phyloP scores from a whole-genome alignment of 2,113 vertebrate genomes.

The Odontesthes bonariensis region DNA sequence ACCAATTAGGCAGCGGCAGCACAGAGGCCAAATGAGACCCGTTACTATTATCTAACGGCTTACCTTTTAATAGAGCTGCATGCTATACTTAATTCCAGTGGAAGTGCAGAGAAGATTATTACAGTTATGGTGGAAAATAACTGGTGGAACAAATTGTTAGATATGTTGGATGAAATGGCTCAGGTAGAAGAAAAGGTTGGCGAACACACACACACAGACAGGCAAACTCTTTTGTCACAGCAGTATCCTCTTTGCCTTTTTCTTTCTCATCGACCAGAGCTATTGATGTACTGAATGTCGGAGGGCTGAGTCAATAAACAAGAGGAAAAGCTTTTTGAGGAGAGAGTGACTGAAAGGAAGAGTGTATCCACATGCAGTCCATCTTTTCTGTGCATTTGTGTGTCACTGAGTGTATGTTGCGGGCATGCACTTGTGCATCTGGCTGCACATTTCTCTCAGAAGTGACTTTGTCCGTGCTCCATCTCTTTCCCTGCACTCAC shows the following conservation, averaged over 20 bases:
- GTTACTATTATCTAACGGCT: slow-evolving; percentile 39
- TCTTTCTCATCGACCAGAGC: slow-evolving; percentile 60
- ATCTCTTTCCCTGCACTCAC: slow-evolving; percentile 44
- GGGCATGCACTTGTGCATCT: background rate
- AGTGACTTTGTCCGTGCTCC: slow-evolving; percentile 21
- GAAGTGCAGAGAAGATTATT: slow-evolving; percentile 41
- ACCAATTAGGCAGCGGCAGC: slow-evolving; percentile 38
- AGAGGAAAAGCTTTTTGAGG: slow-evolving; percentile 70
- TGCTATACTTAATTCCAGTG: slow-evolving; percentile 11
- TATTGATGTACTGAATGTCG: slow-evolving; percentile 68
- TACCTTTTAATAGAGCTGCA: slow-evolving; percentile 25
- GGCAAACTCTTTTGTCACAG: slow-evolving; percentile 25
- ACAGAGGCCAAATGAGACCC: slow-evolving; percentile 46
- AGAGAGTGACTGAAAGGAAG: slow-evolving; percentile 43
- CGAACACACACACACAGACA: slow-evolving; percentile 10
- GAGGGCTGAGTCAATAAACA: slow-evolving; percentile 71
- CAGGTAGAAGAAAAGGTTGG: slow-evolving; percentile 28
- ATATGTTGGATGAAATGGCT: slow-evolving; percentile 41
- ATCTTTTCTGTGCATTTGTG: slow-evolving; percentile 28
- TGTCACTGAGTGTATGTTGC: slow-evolving; percentile 3
- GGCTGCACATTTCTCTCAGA: slow-evolving; percentile 23
- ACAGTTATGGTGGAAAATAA: slow-evolving; percentile 50
- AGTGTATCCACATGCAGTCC: slow-evolving; percentile 40
- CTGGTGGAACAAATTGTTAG: slow-evolving; percentile 47
- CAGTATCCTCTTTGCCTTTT: slow-evolving; percentile 56